Base-by-base conservation (phyloP, 2,888 invertebrate species). In the Drosophila planitibia region DNA sequence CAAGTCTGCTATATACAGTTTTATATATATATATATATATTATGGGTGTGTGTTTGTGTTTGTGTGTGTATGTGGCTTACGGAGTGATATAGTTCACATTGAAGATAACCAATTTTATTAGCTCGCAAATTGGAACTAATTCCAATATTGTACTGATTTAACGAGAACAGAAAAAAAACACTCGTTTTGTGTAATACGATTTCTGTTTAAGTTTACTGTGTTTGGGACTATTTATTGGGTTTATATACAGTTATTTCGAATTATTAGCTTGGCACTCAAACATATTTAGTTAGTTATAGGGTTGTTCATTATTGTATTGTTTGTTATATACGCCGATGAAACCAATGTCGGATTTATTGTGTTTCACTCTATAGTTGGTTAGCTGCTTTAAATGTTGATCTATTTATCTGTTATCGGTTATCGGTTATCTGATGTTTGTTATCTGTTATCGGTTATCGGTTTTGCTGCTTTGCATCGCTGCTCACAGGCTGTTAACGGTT, bases 231-330 rank as follows among this genome's bases (percentile, higher is more conserved):
- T 65, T 41, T 73, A 30, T 55, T 57, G 49, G 62, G 41, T 68
- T 63, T 82, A 77, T 86, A 71, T 90, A 84, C 79, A 79, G 63
- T 77, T 79, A 77, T 79, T 76, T 79, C 81, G 75, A 85, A 85
- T 89, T 92, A 80, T 90, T 92, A 93, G 92, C 92, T 92, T 92
- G 92, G 92, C 92, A 92, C 92, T 92, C 91, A 92, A 92, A 92
- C 83, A 81, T 87, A 76, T 78, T 79, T 70, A 71, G 61, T 80
- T 73, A 39, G 57, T 57, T 57, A 72, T 79, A 60, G 66, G 68
- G 70, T 57, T 69, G 65, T 35, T 74, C 66, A 66, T 73, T 76
- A 64, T 58, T 76, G 64, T 81, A 60, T 81, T 74, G 55, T 64
- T 75, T 74, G 67, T 79, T 77, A 61, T 60, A 35, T 61, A 51